Evolutionary conservation across 2,888 invertebrate genomes (phyloP).

Genomic region (Hydrotaea diabolus): DNA sequence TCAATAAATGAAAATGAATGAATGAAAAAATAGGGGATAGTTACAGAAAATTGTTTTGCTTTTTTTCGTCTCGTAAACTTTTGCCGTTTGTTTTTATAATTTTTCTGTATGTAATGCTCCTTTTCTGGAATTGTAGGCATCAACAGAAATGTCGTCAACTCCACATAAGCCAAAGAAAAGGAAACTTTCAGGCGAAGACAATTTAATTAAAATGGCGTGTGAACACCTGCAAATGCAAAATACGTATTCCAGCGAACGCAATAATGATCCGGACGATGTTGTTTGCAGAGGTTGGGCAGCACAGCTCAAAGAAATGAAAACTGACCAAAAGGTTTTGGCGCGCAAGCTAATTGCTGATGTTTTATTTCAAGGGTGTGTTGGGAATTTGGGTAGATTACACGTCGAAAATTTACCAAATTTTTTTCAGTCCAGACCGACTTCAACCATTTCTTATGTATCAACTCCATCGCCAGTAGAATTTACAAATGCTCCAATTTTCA

Average conservation of each 20-base stretch:
- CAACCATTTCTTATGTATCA: too few relatives aligned
- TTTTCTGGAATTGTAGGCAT: background rate
- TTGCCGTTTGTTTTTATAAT: background rate
- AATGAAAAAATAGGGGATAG: background rate
- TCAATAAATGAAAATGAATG: too few relatives aligned
- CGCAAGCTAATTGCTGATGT: too few relatives aligned
- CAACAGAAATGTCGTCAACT: background rate
- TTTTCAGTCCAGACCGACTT: too few relatives aligned
- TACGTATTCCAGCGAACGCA: background rate
- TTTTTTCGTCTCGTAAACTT: background rate
- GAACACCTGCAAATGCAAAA: background rate
- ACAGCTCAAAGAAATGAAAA: background rate
- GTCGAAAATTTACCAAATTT: too few relatives aligned
- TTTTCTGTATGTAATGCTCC: background rate
- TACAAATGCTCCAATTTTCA: too few relatives aligned
- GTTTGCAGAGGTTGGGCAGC: background rate
- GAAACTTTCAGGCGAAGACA: background rate
- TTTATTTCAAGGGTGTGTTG: too few relatives aligned
- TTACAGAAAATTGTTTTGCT: background rate
- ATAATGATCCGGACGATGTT: background rate
- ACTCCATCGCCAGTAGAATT: too few relatives aligned
- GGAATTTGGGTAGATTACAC: too few relatives aligned
- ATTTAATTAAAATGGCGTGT: background rate
- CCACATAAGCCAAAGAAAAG: background rate
- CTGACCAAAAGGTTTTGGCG: background rate